Evolutionary conservation across 2,888 invertebrate genomes (phyloP).

Genomic region (Serripes groenlandicus): DNA sequence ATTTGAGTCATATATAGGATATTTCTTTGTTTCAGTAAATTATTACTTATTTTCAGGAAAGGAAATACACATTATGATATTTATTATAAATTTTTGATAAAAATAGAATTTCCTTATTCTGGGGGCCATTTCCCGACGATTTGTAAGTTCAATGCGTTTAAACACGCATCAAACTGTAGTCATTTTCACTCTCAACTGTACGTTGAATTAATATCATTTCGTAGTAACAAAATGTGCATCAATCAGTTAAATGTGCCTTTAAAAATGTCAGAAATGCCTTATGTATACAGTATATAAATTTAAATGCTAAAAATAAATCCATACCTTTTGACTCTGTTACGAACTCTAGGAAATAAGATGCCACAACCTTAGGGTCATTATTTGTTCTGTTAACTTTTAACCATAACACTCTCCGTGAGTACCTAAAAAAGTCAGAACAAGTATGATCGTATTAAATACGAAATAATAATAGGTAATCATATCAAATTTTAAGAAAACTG

Average conservation of each 20-base stretch:
- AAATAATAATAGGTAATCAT: neutral
- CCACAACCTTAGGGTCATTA: slow-evolving; percentile 38
- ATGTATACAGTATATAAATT: neutral
- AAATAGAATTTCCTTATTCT: too few species aligned
- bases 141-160: too few species aligned
- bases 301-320: neutral
- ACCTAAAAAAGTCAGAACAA: slow-evolving; percentile 18
- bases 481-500: neutral
- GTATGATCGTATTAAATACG: neutral
- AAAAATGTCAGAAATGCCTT: slow-evolving; percentile 5
- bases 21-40: too few species aligned
- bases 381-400: slow-evolving; percentile 42
- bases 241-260: neutral
- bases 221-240: slow-evolving; percentile 4
- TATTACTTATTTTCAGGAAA: too few species aligned
- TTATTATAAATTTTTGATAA: too few species aligned
- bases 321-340: slow-evolving; percentile 24
- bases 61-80: too few species aligned
- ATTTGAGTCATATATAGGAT: too few species aligned
- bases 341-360: slow-evolving; percentile 38
- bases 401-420: slow-evolving; percentile 35
- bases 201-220: too few species aligned
- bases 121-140: too few species aligned
- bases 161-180: too few species aligned
- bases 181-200: too few species aligned